These are phyloP conservation scores for Erpornis zantholeuca DNA, from an alignment of 2,113 vertebrate species.

Conservation along the genomic window DNA sequence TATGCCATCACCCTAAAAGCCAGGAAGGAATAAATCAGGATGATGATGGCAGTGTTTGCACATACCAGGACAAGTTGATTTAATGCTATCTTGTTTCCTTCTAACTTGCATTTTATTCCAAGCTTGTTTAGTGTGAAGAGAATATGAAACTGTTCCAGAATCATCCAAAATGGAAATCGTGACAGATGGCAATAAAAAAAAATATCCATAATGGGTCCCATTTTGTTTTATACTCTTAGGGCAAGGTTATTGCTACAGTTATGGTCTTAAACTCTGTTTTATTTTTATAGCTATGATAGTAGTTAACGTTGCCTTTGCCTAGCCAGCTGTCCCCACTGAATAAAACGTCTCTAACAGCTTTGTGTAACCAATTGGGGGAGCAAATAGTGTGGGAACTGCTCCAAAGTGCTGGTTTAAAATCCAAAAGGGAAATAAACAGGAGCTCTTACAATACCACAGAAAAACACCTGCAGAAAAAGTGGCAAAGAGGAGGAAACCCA, in stretches of 20 bases:
- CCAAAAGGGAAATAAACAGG: not conserved
- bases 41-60: conserved; percentile 31
- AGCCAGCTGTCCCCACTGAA: conserved; percentile 26
- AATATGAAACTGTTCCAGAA: conserved; percentile 39
- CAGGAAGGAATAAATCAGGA: conserved; percentile 24
- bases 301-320: conserved; percentile 11
- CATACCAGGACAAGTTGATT: conserved; percentile 26
- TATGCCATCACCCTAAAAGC: not conserved
- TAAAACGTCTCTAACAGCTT: not conserved
- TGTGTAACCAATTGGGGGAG: not conserved
- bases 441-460: not conserved
- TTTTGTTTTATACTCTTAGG: conserved; percentile 60
- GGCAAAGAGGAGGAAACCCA: not conserved
- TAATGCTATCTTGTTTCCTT: conserved; percentile 29
- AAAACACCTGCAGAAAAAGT: not conserved
- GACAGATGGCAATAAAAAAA: conserved; percentile 63
- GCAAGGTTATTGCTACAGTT: conserved; percentile 55
- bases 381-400: not conserved
- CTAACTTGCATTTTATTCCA: conserved; percentile 53
- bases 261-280: conserved; percentile 55
- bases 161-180: conserved; percentile 42
- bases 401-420: conserved; percentile 16
- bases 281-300: conserved; percentile 42
- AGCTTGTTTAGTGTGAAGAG: conserved; percentile 39
- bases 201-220: conserved; percentile 8